phyloP scores from a whole-genome alignment of 2,888 invertebrate genomes.

The Pristionchus arcanus region DNA sequence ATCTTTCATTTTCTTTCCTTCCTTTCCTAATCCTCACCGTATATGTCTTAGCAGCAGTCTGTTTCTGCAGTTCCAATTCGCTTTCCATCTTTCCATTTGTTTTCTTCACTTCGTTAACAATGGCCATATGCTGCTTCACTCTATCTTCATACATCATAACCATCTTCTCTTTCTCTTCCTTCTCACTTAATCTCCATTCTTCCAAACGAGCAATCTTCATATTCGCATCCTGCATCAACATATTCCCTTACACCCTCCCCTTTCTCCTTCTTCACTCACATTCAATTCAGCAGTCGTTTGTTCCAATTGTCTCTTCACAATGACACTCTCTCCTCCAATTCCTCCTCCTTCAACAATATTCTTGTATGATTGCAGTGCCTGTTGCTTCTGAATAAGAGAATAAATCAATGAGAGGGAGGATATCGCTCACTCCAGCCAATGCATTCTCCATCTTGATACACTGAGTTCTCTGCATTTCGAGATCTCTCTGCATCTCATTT shows the following conservation, averaged over 20 bases:
- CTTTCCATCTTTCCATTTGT: constrained; percentile 64
- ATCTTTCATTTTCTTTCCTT: not conserved
- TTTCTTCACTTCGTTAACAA: constrained; percentile 48
- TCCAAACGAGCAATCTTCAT: constrained; percentile 11
- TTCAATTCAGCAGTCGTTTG: constrained; percentile 3
- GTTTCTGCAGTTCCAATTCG: constrained; percentile 68
- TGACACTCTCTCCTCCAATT: constrained; percentile 31
- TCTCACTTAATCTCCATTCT: constrained; percentile 47
- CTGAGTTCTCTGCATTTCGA: not conserved
- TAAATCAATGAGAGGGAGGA: not conserved
- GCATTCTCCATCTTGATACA: constrained; percentile 19
- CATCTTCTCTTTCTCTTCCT: constrained; percentile 46
- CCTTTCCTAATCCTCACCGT: constrained; percentile 46
- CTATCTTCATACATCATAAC: constrained; percentile 52
- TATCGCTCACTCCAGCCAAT: not conserved
- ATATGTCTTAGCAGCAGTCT: constrained; percentile 55
- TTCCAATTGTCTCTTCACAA: constrained; percentile 8
- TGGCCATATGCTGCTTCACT: constrained; percentile 6
- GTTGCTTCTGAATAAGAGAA: constrained; percentile 58
- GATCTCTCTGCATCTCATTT: constrained; percentile 13
- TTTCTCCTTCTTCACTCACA: constrained; percentile 7
- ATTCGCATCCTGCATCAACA: constrained; percentile 7
- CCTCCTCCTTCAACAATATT: constrained; percentile 59
- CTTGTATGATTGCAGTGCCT: constrained; percentile 63
- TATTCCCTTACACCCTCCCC: not conserved